Evolutionary conservation across 92 coral and sea anemone species (phyloP), one percentile per base, ranked within the genome.

Genomic region (Palythoa heliodiscus): DNA sequence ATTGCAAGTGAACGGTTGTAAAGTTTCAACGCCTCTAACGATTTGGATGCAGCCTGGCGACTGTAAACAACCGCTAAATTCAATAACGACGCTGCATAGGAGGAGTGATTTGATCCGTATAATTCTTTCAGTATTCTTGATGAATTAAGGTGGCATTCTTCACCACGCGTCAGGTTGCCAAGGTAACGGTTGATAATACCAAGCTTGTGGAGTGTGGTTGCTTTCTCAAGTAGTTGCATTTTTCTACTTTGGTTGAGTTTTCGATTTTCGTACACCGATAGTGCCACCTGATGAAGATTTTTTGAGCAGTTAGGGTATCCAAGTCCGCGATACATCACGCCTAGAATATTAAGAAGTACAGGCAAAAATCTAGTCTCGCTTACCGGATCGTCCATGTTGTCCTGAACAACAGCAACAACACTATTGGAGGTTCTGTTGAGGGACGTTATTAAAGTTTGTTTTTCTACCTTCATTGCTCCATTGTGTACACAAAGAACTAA

Each of bases 131-230:
- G 90, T n/a, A 92, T 81, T 52, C 74, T 60, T 11, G 92, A 76
- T 12, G 98, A 91, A 11, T 54, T 60, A 77, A 86, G 90, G 82
- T 93, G 98, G 29, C 67, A 77, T 5, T 79, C 82, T 72, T 75
- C 78, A 3, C 95, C 95, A 12, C 55, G 54, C 24, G 87, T 78
- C 24, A 93, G 81, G 82, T 93, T 87, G 14, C 87, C 88, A 50
- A 87, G 86, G 89, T 93, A 93, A 60, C 98, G 93, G 83, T 92
- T 78, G 58, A 93, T 86, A 54, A 92, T 84, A n/a, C 98, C 98
- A n/a, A 93, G 89, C 61, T 92, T 89, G 86, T 93, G 98, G 22
- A 93, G 83, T 13, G 98, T 89, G 73, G 84, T 87, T 20, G 94
- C 97, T 22, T 76, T 81, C 60, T 81, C 84, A 8, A 86, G 78